Evolutionary conservation across 2,888 invertebrate genomes (phyloP), one percentile per base, ranked within the genome.

Genomic region (Thecophora atra): DNA sequence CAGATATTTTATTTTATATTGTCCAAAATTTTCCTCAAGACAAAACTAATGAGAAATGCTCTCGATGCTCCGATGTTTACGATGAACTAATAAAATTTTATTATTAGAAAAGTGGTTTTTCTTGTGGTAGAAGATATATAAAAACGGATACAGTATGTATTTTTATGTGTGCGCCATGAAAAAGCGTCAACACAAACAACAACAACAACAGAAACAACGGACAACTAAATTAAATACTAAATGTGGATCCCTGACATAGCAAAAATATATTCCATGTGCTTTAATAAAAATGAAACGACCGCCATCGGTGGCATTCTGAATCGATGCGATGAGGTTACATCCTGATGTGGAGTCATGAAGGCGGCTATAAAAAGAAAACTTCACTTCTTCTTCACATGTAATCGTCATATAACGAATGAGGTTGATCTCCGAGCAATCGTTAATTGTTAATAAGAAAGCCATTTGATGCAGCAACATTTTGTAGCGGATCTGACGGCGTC

Each of bases 91-190:
- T 81, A 77, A 81, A 82, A 74, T 76, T 81, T 82, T 78, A 82
- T 80, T 63, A 77, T 77, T 75, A 75, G 75, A 42, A 63, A 72
- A 77, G 72, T 76, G 76, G 58, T 51, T 19, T 58, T 44, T 5
- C 15, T 47, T n/a, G 47, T 17, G 6, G n/a, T 47, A 7, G 1
- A 78, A 78, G 67, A 74, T 78, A 74, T 77, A 80, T 82, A 79
- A 82, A 82, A 81, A 76, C 2, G 76, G 77, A 82, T 79, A 82
- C 81, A 77, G 81, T 81, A 80, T 68, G 81, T 81, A 80, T 68
- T 70, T 70, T 63, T 70, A 54, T 67, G 60, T 72, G 44, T 44
- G 65, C 51, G n/a, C n/a, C 7, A 13, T 13, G 56, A 56, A n/a
- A n/a, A n/a, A n/a, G n/a, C n/a, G n/a, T n/a, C n/a, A n/a, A 73